Evolutionary conservation across 2,797 vertebrate species (phyloP), one percentile per base, ranked within the genome.

Genomic region (Sebastes taczanowskii): DNA sequence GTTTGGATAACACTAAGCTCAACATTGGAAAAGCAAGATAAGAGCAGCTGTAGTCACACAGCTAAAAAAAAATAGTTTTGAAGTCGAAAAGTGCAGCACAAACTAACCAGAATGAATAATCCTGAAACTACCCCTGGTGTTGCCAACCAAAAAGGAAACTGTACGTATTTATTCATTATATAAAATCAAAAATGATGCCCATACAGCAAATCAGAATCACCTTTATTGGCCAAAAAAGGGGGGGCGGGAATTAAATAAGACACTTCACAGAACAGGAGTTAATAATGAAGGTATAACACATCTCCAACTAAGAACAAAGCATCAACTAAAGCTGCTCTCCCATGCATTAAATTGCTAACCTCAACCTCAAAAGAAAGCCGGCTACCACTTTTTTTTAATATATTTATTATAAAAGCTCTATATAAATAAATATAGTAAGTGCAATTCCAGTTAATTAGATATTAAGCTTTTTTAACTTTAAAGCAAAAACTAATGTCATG

Each of bases 21-120:
- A 70, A 81, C 64, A 85, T 82, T 92, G 88, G 64, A 32, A 79
- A 79, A 74, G 74, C 18, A 74, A 88, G 87, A 93, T 90, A 89
- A 90, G 76, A 81, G 70, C 38, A 86, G 75, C 71, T 14, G 1
- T 59, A 55, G 77, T 82, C 84, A 66, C 58, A 76, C 53, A 32
- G 73, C 68, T 65, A 20, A 85, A 67, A 52, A 52, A 29, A 74
- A 73, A 74, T 62, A 74, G 64, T 79, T 84, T 77, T 67, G 35
- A 80, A 74, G 35, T 72, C 13, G 49, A 70, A 85, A 79, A 80
- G 66, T 82, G n/a, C 27, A 80, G 32, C 20, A 55, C 46, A 65
- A 71, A 65, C 35, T 16, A 60, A 11, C 34, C 78, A 55, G 53
- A 77, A 27, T 5, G 11, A 27, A 22, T 30, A 81, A 58, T 59